Evolutionary conservation across 2,113 vertebrate species (phyloP).

Genomic region (Chiloscyllium plagiosum): DNA sequence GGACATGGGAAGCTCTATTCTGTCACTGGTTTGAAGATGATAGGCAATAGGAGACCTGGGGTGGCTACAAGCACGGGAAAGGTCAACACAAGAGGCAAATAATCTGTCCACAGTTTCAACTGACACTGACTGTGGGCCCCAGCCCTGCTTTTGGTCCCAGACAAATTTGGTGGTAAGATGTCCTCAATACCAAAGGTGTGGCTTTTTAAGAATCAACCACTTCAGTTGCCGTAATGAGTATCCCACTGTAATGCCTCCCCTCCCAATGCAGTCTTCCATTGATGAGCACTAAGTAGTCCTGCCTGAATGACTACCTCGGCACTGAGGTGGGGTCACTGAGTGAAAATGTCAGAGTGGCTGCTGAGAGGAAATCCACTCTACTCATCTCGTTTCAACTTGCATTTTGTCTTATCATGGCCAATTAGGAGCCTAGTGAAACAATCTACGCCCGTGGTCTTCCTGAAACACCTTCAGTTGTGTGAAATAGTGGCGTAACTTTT

Average conservation of each 20-base stretch:
- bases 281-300: neutral
- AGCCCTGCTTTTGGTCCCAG: no score
- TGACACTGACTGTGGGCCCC: no score
- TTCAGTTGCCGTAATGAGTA: neutral
- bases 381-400: neutral
- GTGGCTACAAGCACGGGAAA: no score
- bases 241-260: neutral
- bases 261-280: neutral
- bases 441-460: neutral
- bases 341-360: neutral
- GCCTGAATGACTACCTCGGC: neutral
- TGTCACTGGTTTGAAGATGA: no score
- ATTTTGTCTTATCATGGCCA: neutral
- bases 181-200: no score
- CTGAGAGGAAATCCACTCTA: neutral
- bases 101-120: no score
- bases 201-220: neutral
- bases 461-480: neutral
- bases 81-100: no score
- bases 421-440: neutral
- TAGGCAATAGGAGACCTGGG: no score
- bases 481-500: neutral
- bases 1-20: no score
- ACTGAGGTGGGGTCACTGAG: neutral
- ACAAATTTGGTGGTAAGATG: no score